Conservation (phyloP, 2,113 vertebrate species). For the Catharus bicknelli region DNA sequence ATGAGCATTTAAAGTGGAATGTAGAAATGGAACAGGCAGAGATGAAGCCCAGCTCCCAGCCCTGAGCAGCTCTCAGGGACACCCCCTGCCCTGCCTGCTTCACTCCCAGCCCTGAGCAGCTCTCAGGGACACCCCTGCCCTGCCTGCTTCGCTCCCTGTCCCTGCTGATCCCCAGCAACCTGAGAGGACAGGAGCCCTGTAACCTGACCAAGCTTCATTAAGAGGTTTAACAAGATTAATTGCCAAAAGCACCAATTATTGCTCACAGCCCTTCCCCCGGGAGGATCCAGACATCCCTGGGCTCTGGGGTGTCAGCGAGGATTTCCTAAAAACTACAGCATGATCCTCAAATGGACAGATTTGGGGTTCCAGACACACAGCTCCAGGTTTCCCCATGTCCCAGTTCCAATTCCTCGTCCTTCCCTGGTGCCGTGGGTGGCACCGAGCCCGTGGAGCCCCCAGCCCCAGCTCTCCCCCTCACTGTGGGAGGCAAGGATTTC, state of each 20-base stretch:
- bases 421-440: rapidly evolving
- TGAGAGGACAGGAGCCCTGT: not conserved
- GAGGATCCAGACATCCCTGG: not conserved
- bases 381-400: not conserved
- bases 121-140: not conserved
- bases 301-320: rapidly evolving
- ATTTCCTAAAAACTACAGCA: not conserved
- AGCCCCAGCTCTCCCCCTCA: rapidly evolving
- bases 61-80: no score
- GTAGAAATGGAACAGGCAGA: rapidly evolving
- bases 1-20: rapidly evolving
- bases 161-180: not conserved
- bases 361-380: not conserved
- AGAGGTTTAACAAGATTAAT: not conserved
- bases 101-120: not conserved
- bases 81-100: no score
- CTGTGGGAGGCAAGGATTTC: not conserved
- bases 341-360: rapidly evolving
- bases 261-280: not conserved
- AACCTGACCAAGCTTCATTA: not conserved
- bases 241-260: not conserved
- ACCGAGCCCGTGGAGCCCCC: not conserved
- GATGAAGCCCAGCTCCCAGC: no score
- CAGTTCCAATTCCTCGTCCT: rapidly evolving
- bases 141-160: not conserved